Percentiles rank a stretch among this genome's conserved stretches.
Evolutionary conservation across 2,797 vertebrate genomes (phyloP).

Genomic region (Allobates femoralis): DNA sequence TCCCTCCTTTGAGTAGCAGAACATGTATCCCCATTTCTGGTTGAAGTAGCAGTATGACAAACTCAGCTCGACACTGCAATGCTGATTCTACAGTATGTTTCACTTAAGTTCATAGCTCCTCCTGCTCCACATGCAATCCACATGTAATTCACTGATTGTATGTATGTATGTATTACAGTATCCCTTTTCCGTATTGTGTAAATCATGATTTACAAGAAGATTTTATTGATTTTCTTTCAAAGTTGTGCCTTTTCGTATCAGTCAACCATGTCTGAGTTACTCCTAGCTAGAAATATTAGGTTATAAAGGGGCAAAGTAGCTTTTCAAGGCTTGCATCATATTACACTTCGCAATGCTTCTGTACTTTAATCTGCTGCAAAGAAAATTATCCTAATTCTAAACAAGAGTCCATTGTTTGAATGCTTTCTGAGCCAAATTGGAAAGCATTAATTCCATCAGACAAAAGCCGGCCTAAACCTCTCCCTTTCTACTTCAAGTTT

Average conservation of each 20-base stretch:
- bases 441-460: neutral
- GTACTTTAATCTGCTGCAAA: conserved; percentile 3
- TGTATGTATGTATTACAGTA: too few species aligned
- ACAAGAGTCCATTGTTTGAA: conserved; percentile 37
- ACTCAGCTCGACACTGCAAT: too few species aligned
- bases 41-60: too few species aligned
- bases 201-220: neutral
- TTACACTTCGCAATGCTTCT: neutral
- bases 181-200: neutral
- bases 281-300: neutral
- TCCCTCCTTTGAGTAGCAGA: too few species aligned
- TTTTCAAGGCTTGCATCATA: conserved; percentile 18
- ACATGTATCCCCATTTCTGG: too few species aligned
- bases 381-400: conserved; percentile 2
- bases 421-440: neutral
- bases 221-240: neutral
- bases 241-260: neutral
- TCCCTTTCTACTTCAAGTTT: neutral
- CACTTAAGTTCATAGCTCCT: too few species aligned
- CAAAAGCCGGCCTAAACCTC: neutral
- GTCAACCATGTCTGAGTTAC: neutral
- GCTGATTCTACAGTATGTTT: too few species aligned
- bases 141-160: too few species aligned
- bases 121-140: too few species aligned
- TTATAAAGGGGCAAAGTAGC: neutral